A percentile compares a stretch with the other conserved stretches of the same genome.
Conservation (phyloP, 1,140 invertebrate species). For the Caerostris darwini region DNA sequence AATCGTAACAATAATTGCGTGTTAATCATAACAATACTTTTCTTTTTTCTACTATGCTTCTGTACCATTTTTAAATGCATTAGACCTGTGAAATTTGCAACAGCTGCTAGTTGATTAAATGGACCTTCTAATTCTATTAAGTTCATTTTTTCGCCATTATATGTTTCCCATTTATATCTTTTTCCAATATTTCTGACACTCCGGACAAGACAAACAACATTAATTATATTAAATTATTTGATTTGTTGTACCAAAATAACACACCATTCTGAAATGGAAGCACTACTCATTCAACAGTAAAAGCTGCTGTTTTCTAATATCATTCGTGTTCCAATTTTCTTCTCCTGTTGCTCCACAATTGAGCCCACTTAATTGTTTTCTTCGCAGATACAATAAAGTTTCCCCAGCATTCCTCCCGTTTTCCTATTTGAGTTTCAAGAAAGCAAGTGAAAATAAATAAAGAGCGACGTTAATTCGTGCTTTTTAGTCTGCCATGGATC, state of each 20-base stretch:
- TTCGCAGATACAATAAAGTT: conserved; percentile 5
- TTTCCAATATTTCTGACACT: neutral
- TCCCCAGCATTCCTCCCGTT: neutral
- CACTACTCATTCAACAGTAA: neutral
- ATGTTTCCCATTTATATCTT: neutral
- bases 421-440: neutral
- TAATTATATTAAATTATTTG: neutral
- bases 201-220: neutral
- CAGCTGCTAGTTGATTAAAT: no score
- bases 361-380: conserved; percentile 32
- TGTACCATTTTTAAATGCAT: no score
- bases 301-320: neutral
- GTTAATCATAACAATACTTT: no score
- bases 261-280: neutral
- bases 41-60: no score
- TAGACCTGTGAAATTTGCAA: no score
- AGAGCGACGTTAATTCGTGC: conserved; percentile 15
- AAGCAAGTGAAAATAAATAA: conserved; percentile 13
- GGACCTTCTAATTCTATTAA: no score
- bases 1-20: no score
- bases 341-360: neutral
- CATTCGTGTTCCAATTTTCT: conserved; percentile 28
- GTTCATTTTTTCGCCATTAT: neutral
- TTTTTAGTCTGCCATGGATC: conserved; percentile 42
- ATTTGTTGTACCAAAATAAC: neutral